A percentile compares a stretch with the other conserved stretches of the same genome.
Evolutionary conservation across 2,888 invertebrate species (phyloP).

Genomic region (Drosophila paucipuncta): DNA sequence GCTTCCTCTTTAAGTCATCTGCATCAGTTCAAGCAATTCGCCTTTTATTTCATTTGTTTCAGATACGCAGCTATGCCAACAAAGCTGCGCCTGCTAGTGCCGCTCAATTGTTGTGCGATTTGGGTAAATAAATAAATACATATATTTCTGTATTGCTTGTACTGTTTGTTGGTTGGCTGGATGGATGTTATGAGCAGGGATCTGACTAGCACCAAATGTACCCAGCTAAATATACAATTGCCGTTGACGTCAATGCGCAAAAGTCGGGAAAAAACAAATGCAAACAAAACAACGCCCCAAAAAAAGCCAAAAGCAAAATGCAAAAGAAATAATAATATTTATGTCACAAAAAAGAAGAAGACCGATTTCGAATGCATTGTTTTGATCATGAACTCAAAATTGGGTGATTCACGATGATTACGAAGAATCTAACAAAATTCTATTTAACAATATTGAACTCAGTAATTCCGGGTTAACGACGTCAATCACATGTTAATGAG

Average conservation of each 20-base stretch:
- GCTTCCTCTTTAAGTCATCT: slow-evolving; percentile 68
- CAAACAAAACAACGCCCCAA: slow-evolving; percentile 32
- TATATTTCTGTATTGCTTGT: slow-evolving; percentile 5
- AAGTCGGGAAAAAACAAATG: slow-evolving; percentile 44
- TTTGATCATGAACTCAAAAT: slow-evolving; percentile 30
- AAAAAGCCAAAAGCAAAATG: slow-evolving; percentile 20
- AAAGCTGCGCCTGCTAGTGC: slow-evolving; percentile 69
- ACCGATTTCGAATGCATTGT: slow-evolving; percentile 24
- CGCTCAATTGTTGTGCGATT: slow-evolving; percentile 59
- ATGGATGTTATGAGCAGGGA: slow-evolving; percentile 5
- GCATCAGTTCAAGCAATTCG: slow-evolving; percentile 46
- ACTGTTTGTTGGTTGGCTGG: not conserved
- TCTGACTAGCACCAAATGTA: slow-evolving; percentile 41
- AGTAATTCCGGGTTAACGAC: slow-evolving; percentile 41
- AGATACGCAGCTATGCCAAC: slow-evolving; percentile 67
- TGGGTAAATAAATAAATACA: slow-evolving; percentile 50
- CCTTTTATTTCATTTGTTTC: slow-evolving; percentile 39
- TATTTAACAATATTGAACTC: slow-evolving; percentile 6
- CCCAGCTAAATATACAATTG: slow-evolving; percentile 31
- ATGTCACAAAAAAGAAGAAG: not conserved
- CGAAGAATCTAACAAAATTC: slow-evolving; percentile 41
- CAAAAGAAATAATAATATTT: slow-evolving; percentile 18
- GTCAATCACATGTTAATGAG: slow-evolving; percentile 66
- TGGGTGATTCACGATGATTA: slow-evolving; percentile 56
- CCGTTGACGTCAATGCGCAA: slow-evolving; percentile 67